Conservation (phyloP, 2,113 vertebrate species). For the Mirza zaza region DNA sequence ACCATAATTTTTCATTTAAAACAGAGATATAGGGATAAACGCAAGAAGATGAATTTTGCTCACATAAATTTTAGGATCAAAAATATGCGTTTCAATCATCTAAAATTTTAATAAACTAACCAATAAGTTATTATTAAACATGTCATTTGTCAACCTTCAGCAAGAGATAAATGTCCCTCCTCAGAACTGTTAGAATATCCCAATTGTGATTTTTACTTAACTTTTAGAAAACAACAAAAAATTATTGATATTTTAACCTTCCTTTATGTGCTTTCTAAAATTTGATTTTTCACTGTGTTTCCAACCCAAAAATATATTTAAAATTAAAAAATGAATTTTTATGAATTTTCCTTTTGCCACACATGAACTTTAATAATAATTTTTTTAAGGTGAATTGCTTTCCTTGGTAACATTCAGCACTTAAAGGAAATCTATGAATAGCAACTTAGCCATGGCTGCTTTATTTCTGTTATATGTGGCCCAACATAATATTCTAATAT, state of each 20-base stretch:
- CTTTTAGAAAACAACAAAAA: neutral
- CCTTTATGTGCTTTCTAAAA: neutral
- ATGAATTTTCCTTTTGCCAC: neutral
- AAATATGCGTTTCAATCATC: neutral
- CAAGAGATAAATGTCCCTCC: neutral
- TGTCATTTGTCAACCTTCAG: neutral
- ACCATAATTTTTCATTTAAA: neutral
- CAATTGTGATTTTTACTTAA: neutral
- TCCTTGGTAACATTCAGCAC: neutral
- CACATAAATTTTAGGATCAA: neutral
- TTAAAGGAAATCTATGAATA: slow-evolving; percentile 17
- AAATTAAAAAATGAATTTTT: neutral
- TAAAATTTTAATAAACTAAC: neutral
- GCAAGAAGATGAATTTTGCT: neutral
- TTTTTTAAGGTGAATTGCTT: neutral
- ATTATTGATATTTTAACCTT: neutral
- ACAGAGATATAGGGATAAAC: neutral
- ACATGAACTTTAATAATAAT: neutral
- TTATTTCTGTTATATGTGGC: slow-evolving; percentile 26
- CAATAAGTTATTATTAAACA: neutral
- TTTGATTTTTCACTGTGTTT: neutral
- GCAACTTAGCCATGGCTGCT: neutral
- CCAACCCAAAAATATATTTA: neutral
- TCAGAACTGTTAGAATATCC: neutral
- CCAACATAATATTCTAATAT: neutral